Conservation (phyloP, 2,113 vertebrate species). For the Leptobrachium leishanense region DNA sequence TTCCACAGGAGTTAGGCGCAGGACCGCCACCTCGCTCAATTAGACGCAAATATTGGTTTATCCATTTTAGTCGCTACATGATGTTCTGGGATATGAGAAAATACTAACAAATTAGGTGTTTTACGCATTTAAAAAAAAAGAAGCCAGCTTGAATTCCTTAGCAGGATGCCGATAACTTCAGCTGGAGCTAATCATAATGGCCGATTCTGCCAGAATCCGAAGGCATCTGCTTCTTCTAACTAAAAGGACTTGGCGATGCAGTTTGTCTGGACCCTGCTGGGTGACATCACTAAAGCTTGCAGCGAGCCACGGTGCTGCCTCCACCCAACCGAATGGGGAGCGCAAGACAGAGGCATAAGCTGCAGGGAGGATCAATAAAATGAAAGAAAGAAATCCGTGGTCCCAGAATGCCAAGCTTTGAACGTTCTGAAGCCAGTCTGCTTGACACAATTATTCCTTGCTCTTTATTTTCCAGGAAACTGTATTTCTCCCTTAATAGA, state of each 20-base stretch:
- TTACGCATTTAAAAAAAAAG: background rate
- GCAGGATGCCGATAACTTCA: background rate
- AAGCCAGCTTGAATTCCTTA: background rate
- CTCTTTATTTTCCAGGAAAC: too few species aligned
- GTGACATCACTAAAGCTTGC: conserved; percentile 1
- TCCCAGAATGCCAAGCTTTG: background rate
- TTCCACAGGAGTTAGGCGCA: background rate
- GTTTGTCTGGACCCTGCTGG: conserved; percentile 12
- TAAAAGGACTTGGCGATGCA: background rate
- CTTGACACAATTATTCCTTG: too few species aligned
- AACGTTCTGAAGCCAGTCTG: too few species aligned
- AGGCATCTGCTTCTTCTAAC: conserved; percentile 1
- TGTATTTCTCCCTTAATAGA: too few species aligned
- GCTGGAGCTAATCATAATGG: conserved; percentile 10
- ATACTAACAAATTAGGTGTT: background rate
- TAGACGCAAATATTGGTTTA: background rate
- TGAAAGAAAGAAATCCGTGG: background rate
- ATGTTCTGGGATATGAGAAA: background rate
- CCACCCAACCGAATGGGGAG: background rate
- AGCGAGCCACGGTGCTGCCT: background rate
- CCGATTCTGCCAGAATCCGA: background rate
- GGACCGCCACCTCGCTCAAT: background rate
- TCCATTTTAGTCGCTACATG: too few species aligned
- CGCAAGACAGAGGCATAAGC: background rate
- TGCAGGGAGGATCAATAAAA: conserved; percentile 2